A percentile compares a stretch with the other conserved stretches of the same genome.
Conservation (phyloP, 2,113 vertebrate genomes). For the Furnarius figulus region DNA sequence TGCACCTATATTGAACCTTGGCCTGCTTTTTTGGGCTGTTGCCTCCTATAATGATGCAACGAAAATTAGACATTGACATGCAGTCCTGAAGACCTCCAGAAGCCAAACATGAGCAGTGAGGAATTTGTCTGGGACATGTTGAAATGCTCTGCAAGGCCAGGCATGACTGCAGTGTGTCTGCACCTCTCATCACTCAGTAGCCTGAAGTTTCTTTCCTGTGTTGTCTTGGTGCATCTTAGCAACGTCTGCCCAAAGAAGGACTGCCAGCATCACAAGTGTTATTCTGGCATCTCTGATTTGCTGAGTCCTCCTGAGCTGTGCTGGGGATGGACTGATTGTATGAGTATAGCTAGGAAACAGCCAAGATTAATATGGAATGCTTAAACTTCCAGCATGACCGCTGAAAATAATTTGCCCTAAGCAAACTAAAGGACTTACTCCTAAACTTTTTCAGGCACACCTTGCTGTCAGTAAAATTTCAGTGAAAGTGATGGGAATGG, state of each 20-base stretch:
- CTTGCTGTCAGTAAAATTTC: background rate
- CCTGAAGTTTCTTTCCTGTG: background rate
- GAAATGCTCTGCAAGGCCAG: slow-evolving; percentile 33
- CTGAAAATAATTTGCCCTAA: background rate
- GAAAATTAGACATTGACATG: background rate
- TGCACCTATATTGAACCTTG: background rate
- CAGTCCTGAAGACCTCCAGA: background rate
- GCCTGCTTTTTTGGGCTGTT: background rate
- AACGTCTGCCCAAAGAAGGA: background rate
- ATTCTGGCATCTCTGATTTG: slow-evolving; percentile 24
- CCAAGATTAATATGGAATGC: background rate
- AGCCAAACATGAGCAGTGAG: background rate
- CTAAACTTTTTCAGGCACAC: background rate
- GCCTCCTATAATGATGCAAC: background rate
- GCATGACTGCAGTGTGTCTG: background rate
- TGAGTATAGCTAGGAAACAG: background rate
- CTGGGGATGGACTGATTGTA: background rate
- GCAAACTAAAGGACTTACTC: background rate
- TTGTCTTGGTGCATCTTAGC: slow-evolving; percentile 44
- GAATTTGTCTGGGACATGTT: background rate
- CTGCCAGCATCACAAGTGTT: background rate
- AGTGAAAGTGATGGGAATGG: background rate
- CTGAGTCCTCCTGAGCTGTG: background rate
- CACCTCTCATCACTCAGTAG: slow-evolving; percentile 3
- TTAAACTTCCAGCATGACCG: background rate